phyloP scores from a whole-genome alignment of 2,797 vertebrate genomes.

The Myotis pilosus region DNA sequence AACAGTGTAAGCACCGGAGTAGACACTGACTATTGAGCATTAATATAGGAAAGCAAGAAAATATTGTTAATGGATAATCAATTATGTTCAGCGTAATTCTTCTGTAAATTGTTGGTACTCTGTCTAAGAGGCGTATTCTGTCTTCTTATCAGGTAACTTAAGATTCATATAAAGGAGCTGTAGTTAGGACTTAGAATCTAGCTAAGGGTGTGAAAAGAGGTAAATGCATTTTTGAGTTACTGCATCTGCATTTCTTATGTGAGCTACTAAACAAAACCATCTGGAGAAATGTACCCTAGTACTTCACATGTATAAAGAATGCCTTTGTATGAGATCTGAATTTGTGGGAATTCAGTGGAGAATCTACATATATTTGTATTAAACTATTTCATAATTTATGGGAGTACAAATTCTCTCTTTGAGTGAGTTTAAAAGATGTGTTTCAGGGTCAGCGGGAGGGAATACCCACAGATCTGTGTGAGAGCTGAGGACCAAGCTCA shows the following conservation, averaged over 20 bases:
- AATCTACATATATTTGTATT: background rate
- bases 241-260: background rate
- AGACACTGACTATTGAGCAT: background rate
- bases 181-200: background rate
- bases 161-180: constrained; percentile 1
- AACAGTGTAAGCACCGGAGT: background rate
- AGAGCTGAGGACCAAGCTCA: background rate
- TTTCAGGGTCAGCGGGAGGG: background rate
- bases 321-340: background rate
- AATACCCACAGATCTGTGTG: background rate
- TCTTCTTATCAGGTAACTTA: background rate
- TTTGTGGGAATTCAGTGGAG: background rate
- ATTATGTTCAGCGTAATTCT: background rate
- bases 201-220: background rate
- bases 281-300: background rate
- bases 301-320: background rate
- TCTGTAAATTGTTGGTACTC: background rate
- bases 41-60: background rate
- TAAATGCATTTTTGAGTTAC: background rate
- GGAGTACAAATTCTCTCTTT: background rate
- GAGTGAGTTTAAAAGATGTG: background rate
- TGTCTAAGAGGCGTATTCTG: background rate
- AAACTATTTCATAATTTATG: background rate
- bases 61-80: background rate
- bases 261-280: background rate